These are phyloP conservation scores for Axea sp. DNA, from an alignment of 2,888 invertebrate genomes.

Conservation along the genomic window DNA sequence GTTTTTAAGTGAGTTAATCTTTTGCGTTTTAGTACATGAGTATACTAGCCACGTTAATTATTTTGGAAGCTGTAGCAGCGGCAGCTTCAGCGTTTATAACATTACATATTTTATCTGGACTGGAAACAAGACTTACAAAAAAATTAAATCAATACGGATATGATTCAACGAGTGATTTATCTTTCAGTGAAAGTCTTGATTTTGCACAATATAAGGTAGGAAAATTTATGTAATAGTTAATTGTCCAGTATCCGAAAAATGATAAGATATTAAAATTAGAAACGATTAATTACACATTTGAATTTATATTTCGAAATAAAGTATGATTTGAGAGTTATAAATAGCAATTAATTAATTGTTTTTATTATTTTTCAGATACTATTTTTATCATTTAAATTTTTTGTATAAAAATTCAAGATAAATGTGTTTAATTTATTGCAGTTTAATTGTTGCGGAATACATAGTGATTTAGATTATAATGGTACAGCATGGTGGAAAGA, in stretches of 20 bases:
- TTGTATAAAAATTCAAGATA: too few species aligned
- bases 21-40: slow-evolving; percentile 80
- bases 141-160: slow-evolving; percentile 76
- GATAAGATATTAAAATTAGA: too few species aligned
- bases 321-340: too few species aligned
- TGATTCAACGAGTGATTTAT: slow-evolving; percentile 71
- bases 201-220: slow-evolving; percentile 79
- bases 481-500: slow-evolving; percentile 79
- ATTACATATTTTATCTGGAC: slow-evolving; percentile 75
- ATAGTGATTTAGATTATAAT: slow-evolving; percentile 77
- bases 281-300: too few species aligned
- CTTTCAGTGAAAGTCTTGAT: slow-evolving; percentile 80
- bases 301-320: too few species aligned
- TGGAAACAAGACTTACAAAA: slow-evolving; percentile 75
- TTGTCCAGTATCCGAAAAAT: too few species aligned
- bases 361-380: too few species aligned
- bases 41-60: slow-evolving; percentile 79
- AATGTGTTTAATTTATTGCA: too few species aligned
- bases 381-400: too few species aligned
- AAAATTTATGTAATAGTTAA: background rate
- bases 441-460: slow-evolving; percentile 80
- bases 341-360: too few species aligned
- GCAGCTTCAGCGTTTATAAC: slow-evolving; percentile 76
- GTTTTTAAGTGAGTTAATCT: too few species aligned
- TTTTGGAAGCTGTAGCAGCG: slow-evolving; percentile 79